Conservation (phyloP, 2,888 invertebrate species). For the Agrenia bidenticulata region DNA sequence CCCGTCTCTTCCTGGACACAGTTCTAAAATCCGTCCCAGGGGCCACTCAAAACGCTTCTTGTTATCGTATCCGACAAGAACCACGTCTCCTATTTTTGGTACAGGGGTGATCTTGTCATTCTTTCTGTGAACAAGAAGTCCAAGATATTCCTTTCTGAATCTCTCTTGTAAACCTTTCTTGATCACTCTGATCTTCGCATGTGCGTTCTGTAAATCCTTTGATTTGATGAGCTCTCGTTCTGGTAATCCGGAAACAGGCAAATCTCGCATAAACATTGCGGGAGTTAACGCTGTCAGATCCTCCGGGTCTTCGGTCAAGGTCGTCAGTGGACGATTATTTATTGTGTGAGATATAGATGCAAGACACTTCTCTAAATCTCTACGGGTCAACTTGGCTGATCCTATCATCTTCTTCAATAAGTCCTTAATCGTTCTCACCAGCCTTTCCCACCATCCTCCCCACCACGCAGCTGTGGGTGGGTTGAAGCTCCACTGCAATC, state of each 20-base stretch:
- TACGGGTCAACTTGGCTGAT: conserved; percentile 31
- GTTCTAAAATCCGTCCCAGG: conserved; percentile 5
- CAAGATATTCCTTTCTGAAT: conserved; percentile 20
- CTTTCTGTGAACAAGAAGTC: background rate
- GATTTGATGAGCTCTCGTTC: background rate
- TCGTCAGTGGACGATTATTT: conserved; percentile 53
- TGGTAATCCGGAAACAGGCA: background rate
- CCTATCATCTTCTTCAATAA: conserved; percentile 37
- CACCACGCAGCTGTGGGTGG: conserved; percentile 4
- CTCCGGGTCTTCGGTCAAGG: conserved; percentile 31
- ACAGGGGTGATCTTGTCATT: background rate
- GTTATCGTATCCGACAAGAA: conserved; percentile 14
- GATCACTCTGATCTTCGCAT: background rate
- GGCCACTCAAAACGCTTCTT: conserved; percentile 15
- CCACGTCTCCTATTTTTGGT: conserved; percentile 16
- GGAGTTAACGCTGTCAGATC: conserved; percentile 8
- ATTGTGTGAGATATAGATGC: conserved; percentile 42
- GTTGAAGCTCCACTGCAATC: background rate
- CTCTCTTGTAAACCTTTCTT: background rate
- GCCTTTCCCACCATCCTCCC: conserved; percentile 14
- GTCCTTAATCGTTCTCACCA: conserved; percentile 5
- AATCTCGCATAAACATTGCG: conserved; percentile 12
- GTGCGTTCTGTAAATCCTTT: background rate
- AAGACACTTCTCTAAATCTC: conserved; percentile 45
- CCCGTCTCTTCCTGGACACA: conserved; percentile 3